Conservation (phyloP, 2,888 invertebrate species). For the Odontocolon sp. region DNA sequence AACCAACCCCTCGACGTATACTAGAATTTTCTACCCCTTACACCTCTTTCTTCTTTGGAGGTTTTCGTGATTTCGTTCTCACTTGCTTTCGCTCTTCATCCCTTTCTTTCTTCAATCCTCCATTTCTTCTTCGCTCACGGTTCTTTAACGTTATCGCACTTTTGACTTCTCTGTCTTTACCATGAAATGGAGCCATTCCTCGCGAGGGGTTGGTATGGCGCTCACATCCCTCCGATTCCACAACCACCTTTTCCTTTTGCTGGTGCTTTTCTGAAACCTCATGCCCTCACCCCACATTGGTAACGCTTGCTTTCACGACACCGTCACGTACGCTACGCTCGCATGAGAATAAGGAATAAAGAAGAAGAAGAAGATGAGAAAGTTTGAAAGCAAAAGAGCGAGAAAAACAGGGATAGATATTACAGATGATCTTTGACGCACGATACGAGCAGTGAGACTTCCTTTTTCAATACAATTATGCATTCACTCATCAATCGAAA, state of each 20-base stretch:
- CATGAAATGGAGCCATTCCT: neutral
- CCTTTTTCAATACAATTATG: slow-evolving; percentile 5
- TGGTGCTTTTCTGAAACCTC: slow-evolving; percentile 42
- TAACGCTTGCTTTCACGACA: slow-evolving; percentile 60
- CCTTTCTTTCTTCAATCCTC: slow-evolving; percentile 17
- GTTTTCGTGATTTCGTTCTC: slow-evolving; percentile 28
- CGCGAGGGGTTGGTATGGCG: neutral
- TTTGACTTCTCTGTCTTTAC: slow-evolving; percentile 30
- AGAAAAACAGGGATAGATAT: slow-evolving; percentile 2
- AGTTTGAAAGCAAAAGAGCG: neutral
- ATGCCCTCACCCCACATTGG: slow-evolving; percentile 54
- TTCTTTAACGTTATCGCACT: slow-evolving; percentile 30
- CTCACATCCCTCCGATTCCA: slow-evolving; percentile 33
- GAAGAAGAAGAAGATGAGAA: neutral
- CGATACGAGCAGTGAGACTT: slow-evolving; percentile 15
- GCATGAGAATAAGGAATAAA: slow-evolving; percentile 37
- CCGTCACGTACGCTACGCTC: slow-evolving; percentile 57
- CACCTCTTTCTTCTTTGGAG: slow-evolving; percentile 14
- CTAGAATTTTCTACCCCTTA: slow-evolving; percentile 51
- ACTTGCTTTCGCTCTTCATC: slow-evolving; percentile 32
- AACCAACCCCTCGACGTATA: slow-evolving; percentile 36
- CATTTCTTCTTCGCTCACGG: slow-evolving; percentile 14
- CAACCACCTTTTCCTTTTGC: slow-evolving; percentile 42
- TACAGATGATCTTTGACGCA: slow-evolving; percentile 19
- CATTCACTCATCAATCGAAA: too few species aligned